Base-by-base conservation (phyloP, 2,113 vertebrate species). In the Edolisoma coerulescens region DNA sequence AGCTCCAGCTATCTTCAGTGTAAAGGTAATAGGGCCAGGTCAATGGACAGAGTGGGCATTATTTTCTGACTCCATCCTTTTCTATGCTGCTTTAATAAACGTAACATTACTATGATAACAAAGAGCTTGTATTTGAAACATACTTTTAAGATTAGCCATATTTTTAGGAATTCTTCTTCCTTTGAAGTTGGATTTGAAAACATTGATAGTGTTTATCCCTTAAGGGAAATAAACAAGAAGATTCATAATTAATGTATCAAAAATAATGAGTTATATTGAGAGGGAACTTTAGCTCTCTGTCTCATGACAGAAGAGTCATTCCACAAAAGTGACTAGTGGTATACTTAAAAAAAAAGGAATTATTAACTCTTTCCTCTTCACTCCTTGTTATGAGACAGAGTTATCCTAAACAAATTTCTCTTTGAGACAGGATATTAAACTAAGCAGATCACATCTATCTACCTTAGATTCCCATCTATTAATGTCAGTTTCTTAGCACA, bases 141-240 rank as follows among this genome's bases (percentile, higher is more conserved):
- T 26, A 54, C 39, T 90, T 75, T 63, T 52, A 90, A 88, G 59
- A 81, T 88, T 56, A 92, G n/a, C n/a, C 39, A 44, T 63, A 67
- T 75, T 93, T 95, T 91, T 42, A 93, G 15, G 39, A 95, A 57
- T 88, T 95, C 42, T 77, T 56, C 54, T 75, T 95, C 52, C 82
- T 96, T 97, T 96, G 82, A 96, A 96, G 92, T 4, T 88, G 92
- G 69, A 95, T 94, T 95, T 95, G 85, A 90, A 96, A 93, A 93
- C 47, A 80, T 5, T 70, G 78, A 80, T 85, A 90, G 22, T 90
- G 79, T 93, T 96, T 96, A 96, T 93, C 95, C 93, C 93, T 94
- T 87, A 94, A 95, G 93, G 93, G 87, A 96, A 96, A 96, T 86
- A 92, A 97, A 94, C 70, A 95, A 77, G 90, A 86, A 18, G 47